Percentiles rank a stretch among this genome's conserved stretches.
These are phyloP conservation scores for Drosophila sulfurigaster DNA, from an alignment of 1,140 invertebrate genomes.

Conservation along the genomic window DNA sequence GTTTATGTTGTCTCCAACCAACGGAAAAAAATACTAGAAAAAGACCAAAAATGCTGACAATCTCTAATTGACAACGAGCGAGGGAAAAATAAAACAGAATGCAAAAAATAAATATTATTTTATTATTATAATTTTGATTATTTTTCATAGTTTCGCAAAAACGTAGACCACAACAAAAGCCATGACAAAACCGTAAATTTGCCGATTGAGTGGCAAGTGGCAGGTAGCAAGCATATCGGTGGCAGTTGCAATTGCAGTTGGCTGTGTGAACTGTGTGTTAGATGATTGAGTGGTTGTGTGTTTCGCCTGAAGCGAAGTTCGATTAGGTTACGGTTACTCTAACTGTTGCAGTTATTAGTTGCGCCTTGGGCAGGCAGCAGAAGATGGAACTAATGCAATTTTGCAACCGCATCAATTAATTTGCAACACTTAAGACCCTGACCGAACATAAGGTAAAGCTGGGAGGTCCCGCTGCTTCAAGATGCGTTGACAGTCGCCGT, in stretches of 20 bases:
- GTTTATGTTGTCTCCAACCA: constrained; percentile 48
- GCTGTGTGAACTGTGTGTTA: constrained; percentile 30
- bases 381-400: constrained; percentile 63
- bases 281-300: constrained; percentile 62
- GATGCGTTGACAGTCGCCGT: constrained; percentile 37
- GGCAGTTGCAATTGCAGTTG: constrained; percentile 15
- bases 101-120: constrained; percentile 47
- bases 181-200: constrained; percentile 50
- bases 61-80: constrained; percentile 21
- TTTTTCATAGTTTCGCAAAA: constrained; percentile 16
- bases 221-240: constrained; percentile 31
- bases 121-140: constrained; percentile 38
- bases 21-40: constrained; percentile 2
- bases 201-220: constrained; percentile 67
- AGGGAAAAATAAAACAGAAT: constrained; percentile 10
- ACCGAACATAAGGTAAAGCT: neutral
- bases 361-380: constrained; percentile 2
- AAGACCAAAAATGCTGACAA: constrained; percentile 13
- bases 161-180: constrained; percentile 45
- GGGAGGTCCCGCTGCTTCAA: constrained; percentile 52
- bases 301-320: neutral
- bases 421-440: constrained; percentile 41
- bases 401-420: constrained; percentile 72
- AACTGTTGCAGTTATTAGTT: constrained; percentile 45
- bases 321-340: constrained; percentile 22